Evolutionary conservation across 1,140 invertebrate species (phyloP), one percentile per base, ranked within the genome.

Genomic region (Drosophila orosa): DNA sequence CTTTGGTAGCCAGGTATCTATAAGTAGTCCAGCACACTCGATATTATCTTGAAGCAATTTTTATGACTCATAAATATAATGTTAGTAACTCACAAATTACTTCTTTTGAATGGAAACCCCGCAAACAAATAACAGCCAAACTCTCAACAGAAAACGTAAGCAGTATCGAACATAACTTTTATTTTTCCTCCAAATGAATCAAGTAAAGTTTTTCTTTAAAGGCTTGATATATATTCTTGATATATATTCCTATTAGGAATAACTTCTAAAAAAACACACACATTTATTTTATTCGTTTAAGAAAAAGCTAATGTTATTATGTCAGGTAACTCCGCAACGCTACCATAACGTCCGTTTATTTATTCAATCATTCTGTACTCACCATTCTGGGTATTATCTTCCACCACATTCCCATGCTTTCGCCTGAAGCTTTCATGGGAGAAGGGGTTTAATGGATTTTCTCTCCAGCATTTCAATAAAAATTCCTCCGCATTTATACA

Each of bases 401-500:
- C 12, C 7, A n/a, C 19, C 19, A 24, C 40, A 58, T 40, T 40
- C 10, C 10, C 25, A 39, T 25, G 17, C 15, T 40, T 40, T 9
- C 13, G 8, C 25, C n/a, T 7, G 3, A 22, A 31, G 9, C 25
- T 22, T 33, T 33, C 25, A 15, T 10, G 3, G 13, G 9, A 42
- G 31, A 52, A 31, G 12, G 24, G 19, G 44, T 24, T 35, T 56
- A 65, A 74, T 56, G 52, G 37, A 33, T 50, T 75, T 58, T 29
- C 24, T 9, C 22, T 19, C 6, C 24, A 33, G 29, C 44, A 19
- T 72, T 50, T 50, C 35, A 40, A 42, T 57, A 40, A 42, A 45
- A 66, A 54, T 73, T 27, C 39, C 19, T 37, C 31, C 33, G 37
- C 33, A 55, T 52, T 68, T 69, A 59, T 56, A 17, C 25, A 35